Percentiles rank a stretch among this genome's conserved stretches.
Evolutionary conservation across 1,140 invertebrate genomes (phyloP).

Genomic region (roundworm (Caenorhabditis elegans)): DNA sequence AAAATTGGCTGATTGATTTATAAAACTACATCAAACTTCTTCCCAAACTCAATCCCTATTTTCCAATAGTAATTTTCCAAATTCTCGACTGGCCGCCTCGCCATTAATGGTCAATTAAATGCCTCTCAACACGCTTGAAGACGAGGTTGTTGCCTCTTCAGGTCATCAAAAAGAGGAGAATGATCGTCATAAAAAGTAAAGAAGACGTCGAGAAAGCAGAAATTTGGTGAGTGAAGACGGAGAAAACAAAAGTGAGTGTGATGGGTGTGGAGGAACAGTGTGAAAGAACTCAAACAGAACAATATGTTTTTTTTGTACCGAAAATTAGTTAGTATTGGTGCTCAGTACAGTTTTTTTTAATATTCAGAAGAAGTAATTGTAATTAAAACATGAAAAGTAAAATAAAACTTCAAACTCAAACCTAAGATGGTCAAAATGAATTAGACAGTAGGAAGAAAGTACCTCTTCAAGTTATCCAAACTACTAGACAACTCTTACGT

Average conservation of each 20-base stretch:
- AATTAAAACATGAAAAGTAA: too few species aligned
- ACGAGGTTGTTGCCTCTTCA: conserved; percentile 26
- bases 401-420: too few species aligned
- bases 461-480: background rate
- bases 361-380: background rate
- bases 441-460: background rate
- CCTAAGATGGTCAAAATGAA: too few species aligned
- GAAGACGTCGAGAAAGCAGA: background rate
- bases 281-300: background rate
- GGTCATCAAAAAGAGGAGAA: conserved; percentile 28
- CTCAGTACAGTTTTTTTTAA: background rate
- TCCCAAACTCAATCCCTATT: too few species aligned
- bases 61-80: too few species aligned
- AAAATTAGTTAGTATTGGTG: too few species aligned
- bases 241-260: background rate
- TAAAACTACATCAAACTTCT: too few species aligned
- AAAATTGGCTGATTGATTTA: too few species aligned
- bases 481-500: background rate
- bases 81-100: background rate
- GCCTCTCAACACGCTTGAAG: conserved; percentile 21
- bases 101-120: conserved; percentile 26
- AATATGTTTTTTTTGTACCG: too few species aligned
- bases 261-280: background rate
- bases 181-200: conserved; percentile 18
- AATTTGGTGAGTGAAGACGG: background rate